Conservation (phyloP, 2,797 vertebrate species). For the Falco concolor region DNA sequence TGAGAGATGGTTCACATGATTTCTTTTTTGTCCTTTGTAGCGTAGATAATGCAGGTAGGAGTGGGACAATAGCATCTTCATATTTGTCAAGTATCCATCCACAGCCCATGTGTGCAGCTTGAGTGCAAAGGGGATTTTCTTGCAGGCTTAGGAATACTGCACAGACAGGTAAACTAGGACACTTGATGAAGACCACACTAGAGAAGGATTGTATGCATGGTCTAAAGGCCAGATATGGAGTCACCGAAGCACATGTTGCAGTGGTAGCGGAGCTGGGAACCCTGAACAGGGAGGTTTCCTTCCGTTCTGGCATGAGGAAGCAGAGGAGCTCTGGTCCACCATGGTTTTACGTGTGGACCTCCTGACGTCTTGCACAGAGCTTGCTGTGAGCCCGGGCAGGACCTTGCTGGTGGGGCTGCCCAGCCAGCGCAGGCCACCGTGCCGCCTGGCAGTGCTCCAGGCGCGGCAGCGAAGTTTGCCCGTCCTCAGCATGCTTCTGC, state of each 20-base stretch:
- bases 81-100: neutral
- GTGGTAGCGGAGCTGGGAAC: neutral
- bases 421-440: neutral
- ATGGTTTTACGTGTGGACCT: neutral
- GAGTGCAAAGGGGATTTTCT: neutral
- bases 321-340: neutral
- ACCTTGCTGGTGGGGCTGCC: neutral
- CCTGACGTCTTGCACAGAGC: neutral
- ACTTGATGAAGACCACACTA: rapidly evolving
- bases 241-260: neutral
- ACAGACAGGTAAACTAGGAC: neutral
- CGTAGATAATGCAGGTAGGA: neutral
- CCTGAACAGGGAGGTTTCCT: neutral
- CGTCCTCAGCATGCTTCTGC: rapidly evolving
- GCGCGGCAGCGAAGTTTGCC: neutral
- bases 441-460: neutral
- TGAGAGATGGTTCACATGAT: neutral
- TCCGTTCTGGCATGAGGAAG: neutral
- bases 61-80: neutral
- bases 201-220: rapidly evolving
- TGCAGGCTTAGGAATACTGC: neutral
- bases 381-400: neutral
- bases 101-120: no score
- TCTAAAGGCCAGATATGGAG: neutral
- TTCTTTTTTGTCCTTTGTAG: neutral